Evolutionary conservation across 2,113 vertebrate species (phyloP), one percentile per base, ranked within the genome.

Genomic region (Melospiza melodia): DNA sequence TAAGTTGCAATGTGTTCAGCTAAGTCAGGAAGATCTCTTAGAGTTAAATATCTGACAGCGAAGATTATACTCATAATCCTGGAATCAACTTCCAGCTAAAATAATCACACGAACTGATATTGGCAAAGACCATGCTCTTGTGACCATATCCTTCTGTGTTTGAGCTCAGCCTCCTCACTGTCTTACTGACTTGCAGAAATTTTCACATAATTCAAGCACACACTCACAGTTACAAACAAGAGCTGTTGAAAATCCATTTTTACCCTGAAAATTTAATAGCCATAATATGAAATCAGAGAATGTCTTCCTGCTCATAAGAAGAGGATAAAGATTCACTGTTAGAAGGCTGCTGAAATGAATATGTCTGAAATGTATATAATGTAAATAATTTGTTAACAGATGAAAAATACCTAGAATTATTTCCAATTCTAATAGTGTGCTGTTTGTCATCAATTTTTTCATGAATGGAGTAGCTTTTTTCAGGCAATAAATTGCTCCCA

Each of bases 41-140:
- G 9, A 51, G 10, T 43, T 59, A 12, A 8, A 22, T 76, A n/a
- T 10, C 30, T 55, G 25, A 41, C 31, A 22, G 17, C 24, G 8
- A 31, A 79, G 20, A 77, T 72, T 68, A 37, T 58, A 24, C 14
- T 79, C 8, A 49, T 52, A 85, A 30, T 59, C 4, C 22, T 84
- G 39, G 74, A 62, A 83, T 76, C 15, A 35, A 5, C 12, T 33
- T 85, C 22, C 51, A 62, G 10, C 19, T 81, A 65, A 69, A 73
- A 13, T 61, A 66, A 21, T 77, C 21, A n/a, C 11, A 58, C 1
- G 2, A n/a, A 35, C 25, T 33, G 6, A 52, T 57, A 69, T 18
- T 33, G 54, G 19, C 20, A 58, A 55, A 66, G 16, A 77, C 21
- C 0, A 0, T 1, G 1, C 7, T 84, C 59, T 49, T 62, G 1